Evolutionary conservation across 2,888 invertebrate genomes (phyloP).

Genomic region (Ophioninae sp.): DNA sequence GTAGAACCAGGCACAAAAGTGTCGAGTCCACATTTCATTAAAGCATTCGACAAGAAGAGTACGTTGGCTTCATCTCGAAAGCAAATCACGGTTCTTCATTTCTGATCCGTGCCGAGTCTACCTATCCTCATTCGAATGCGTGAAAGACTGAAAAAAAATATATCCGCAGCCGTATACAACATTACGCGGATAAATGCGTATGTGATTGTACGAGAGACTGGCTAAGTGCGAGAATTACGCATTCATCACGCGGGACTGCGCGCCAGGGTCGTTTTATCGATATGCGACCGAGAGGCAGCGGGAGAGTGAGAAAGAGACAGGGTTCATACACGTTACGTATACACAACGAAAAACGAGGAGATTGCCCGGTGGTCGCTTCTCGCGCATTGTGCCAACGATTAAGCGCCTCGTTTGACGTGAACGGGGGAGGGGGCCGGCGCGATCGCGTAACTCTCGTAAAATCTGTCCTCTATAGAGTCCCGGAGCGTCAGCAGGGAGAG

Average conservation of each 20-base stretch:
- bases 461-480: constrained; percentile 57
- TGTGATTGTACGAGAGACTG: constrained; percentile 31
- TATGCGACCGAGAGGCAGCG: constrained; percentile 64
- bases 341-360: constrained; percentile 47
- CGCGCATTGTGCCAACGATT: constrained; percentile 74
- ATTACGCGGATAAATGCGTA: constrained; percentile 18
- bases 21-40: not conserved
- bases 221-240: constrained; percentile 68
- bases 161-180: constrained; percentile 29
- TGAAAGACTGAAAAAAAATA: constrained; percentile 30
- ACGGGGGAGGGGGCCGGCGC: constrained; percentile 37
- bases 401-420: constrained; percentile 70
- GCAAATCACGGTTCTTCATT: constrained; percentile 53
- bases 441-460: constrained; percentile 62
- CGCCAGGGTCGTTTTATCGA: constrained; percentile 71
- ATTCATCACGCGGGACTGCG: constrained; percentile 71
- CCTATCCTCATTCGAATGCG: constrained; percentile 45
- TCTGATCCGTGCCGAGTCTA: constrained; percentile 27
- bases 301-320: constrained; percentile 32
- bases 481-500: constrained; percentile 38
- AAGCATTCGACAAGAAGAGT: constrained; percentile 17
- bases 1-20: not conserved
- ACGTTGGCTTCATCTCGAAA: constrained; percentile 33
- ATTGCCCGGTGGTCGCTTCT: constrained; percentile 63
- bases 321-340: constrained; percentile 32